Evolutionary conservation across 30 jellyfish, hydroid and myxozoan species (phyloP).

Genomic region (Aurelia aurita complex sp. Pacific): DNA sequence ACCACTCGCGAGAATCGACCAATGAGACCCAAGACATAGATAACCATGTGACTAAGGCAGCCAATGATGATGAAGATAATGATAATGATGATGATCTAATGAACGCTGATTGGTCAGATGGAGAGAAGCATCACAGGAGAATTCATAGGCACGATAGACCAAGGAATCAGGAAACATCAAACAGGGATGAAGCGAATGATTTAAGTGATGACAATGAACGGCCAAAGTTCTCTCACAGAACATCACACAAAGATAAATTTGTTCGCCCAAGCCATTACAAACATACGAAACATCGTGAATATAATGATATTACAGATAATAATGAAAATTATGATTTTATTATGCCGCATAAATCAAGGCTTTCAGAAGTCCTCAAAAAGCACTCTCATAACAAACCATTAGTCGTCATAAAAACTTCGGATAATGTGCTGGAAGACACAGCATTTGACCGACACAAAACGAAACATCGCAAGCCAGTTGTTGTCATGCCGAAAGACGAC

Average conservation of each 20-base stretch:
- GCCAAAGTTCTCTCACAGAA: too few relatives aligned
- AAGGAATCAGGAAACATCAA: too few relatives aligned
- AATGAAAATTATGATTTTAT: slow-evolving; percentile 38
- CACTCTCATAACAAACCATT: slow-evolving; percentile 42
- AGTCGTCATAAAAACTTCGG: slow-evolving; percentile 41
- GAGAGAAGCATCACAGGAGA: not conserved
- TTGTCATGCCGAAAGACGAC: slow-evolving; percentile 66
- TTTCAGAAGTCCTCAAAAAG: slow-evolving; percentile 8
- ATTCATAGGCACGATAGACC: not conserved
- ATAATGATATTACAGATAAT: slow-evolving; percentile 7
- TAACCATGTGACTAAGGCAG: slow-evolving; percentile 25
- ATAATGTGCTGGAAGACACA: slow-evolving; percentile 39
- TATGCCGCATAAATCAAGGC: slow-evolving; percentile 44
- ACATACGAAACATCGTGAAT: not conserved
- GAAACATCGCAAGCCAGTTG: slow-evolving; percentile 41
- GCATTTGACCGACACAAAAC: slow-evolving; percentile 9
- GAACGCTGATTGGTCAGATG: not conserved
- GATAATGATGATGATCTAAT: slow-evolving; percentile 23
- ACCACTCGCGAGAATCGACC: not conserved
- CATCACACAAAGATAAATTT: not conserved
- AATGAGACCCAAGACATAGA: not conserved
- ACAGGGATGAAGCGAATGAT: not conserved
- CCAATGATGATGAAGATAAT: slow-evolving; percentile 50
- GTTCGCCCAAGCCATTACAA: not conserved
- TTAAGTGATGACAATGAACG: not conserved